Percentiles rank a stretch among this genome's conserved stretches.
Evolutionary conservation across 2,888 invertebrate genomes (phyloP).

Genomic region (Ditula angustiorana): DNA sequence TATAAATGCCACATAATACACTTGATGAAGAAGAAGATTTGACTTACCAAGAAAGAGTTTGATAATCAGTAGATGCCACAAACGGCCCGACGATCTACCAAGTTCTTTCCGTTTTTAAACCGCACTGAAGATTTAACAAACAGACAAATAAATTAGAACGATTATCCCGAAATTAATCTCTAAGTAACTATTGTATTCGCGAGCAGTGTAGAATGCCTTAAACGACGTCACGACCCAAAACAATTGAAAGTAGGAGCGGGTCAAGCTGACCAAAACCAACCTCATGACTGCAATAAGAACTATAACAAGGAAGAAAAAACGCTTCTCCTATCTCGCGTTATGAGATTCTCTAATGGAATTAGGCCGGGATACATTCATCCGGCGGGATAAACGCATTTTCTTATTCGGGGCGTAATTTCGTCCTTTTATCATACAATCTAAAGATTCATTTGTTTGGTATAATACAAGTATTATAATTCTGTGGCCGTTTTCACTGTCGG

Average conservation of each 20-base stretch:
- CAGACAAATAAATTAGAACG: no score
- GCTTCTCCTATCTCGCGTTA: slow-evolving; percentile 21
- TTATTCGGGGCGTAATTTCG: slow-evolving; percentile 22
- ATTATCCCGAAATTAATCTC: not conserved
- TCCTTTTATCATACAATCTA: slow-evolving; percentile 14
- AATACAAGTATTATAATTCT: slow-evolving; percentile 29
- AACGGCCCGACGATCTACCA: no score
- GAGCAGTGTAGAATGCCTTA: not conserved
- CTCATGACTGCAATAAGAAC: slow-evolving; percentile 14
- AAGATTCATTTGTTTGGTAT: slow-evolving; percentile 10
- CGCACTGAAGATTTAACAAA: no score
- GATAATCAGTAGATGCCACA: no score
- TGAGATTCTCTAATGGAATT: slow-evolving; percentile 33
- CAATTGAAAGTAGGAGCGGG: not conserved
- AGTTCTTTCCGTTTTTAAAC: no score
- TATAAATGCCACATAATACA: no score
- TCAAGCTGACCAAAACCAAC: not conserved
- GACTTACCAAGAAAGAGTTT: no score
- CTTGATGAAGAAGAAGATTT: no score
- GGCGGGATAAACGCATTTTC: slow-evolving; percentile 32
- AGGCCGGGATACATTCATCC: slow-evolving; percentile 21
- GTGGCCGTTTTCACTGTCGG: slow-evolving; percentile 2
- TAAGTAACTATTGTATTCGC: not conserved
- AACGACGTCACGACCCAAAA: not conserved
- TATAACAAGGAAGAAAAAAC: not conserved